Conservation (phyloP, 35 echinoderm and acorn worm species). For the Apostichopus japonicus region DNA sequence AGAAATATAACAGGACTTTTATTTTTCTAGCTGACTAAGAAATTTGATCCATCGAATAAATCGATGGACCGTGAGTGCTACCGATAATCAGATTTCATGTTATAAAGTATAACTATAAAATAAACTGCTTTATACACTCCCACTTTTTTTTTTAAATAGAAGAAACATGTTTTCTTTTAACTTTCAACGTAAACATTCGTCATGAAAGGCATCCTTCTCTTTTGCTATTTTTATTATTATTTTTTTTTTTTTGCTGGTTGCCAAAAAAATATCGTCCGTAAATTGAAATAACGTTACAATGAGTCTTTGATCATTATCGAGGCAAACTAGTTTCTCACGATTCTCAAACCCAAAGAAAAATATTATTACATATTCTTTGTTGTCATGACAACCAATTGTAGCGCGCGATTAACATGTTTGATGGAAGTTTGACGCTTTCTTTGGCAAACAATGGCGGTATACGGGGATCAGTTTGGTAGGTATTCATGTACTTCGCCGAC, state of each 20-base stretch:
- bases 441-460: not conserved
- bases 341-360: slow-evolving; percentile 32
- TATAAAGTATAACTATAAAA: too few relatives aligned
- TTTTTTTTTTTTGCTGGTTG: not conserved
- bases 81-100: too few relatives aligned
- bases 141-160: too few relatives aligned
- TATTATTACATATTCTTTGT: slow-evolving; percentile 48
- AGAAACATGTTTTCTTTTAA: not conserved
- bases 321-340: slow-evolving; percentile 32
- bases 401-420: not conserved
- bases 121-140: too few relatives aligned
- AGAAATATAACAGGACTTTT: too few relatives aligned
- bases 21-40: too few relatives aligned
- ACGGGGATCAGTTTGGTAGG: not conserved
- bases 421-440: not conserved
- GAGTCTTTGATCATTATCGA: slow-evolving; percentile 2
- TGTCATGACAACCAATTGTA: slow-evolving; percentile 17
- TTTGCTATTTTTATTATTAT: not conserved
- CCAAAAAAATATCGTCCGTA: slow-evolving; percentile 19
- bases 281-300: not conserved
- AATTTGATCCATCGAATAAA: too few relatives aligned
- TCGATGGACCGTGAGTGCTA: too few relatives aligned
- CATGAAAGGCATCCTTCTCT: not conserved
- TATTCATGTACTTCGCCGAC: not conserved
- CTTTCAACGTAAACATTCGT: slow-evolving; percentile 12